Conservation (phyloP, 1,140 invertebrate genomes). For the Trissolcus basalis region DNA sequence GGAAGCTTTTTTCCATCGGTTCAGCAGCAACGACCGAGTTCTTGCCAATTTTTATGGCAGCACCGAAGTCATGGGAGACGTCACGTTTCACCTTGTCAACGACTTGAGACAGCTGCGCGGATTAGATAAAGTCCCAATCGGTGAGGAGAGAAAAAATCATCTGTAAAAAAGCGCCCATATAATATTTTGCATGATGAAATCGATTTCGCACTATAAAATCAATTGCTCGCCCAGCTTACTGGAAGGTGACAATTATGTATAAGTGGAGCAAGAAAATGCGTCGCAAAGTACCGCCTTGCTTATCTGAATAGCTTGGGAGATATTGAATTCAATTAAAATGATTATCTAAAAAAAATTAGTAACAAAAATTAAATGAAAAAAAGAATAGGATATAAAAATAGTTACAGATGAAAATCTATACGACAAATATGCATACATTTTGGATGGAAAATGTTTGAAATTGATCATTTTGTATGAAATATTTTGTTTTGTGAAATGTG, state of each 20-base stretch:
- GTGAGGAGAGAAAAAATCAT: slow-evolving; percentile 73
- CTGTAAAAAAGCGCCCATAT: too few relatives aligned
- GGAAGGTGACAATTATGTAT: slow-evolving; percentile 29
- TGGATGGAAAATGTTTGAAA: too few relatives aligned
- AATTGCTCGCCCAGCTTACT: neutral
- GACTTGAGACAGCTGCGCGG: slow-evolving; percentile 77
- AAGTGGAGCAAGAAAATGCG: slow-evolving; percentile 26
- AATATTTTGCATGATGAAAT: too few relatives aligned
- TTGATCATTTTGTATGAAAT: too few relatives aligned
- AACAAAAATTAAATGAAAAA: too few relatives aligned
- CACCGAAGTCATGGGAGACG: slow-evolving; percentile 91
- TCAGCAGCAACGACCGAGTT: slow-evolving; percentile 77
- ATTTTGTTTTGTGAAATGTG: too few relatives aligned
- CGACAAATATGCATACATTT: too few relatives aligned
- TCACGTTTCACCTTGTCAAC: slow-evolving; percentile 81
- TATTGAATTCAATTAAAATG: too few relatives aligned
- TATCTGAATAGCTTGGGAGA: slow-evolving; percentile 2
- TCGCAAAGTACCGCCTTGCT: neutral
- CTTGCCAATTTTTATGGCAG: slow-evolving; percentile 93
- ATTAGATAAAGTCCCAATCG: slow-evolving; percentile 86
- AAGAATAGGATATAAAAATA: too few relatives aligned
- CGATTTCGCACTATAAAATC: neutral
- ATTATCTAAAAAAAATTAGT: too few relatives aligned
- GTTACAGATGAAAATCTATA: too few relatives aligned
- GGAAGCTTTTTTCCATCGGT: slow-evolving; percentile 84